These are phyloP conservation scores for Tetragonisca angustula DNA, from an alignment of 2,888 invertebrate species.

Conservation along the genomic window DNA sequence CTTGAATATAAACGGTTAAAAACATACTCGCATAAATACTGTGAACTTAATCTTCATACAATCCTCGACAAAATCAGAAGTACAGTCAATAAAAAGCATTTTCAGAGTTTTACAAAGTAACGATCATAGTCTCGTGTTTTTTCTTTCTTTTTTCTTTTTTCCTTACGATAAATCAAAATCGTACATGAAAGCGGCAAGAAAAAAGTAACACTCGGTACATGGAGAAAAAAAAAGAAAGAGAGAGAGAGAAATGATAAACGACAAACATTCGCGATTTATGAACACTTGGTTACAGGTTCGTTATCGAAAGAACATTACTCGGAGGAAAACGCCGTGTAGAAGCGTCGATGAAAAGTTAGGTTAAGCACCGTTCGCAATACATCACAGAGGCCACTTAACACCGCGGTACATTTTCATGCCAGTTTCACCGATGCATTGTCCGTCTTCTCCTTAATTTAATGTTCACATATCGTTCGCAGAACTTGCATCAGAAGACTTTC, in stretches of 20 bases:
- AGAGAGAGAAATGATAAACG: conserved; percentile 3
- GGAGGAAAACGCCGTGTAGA: conserved; percentile 52
- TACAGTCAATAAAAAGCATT: conserved; percentile 3
- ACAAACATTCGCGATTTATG: conserved; percentile 15
- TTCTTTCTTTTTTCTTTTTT: no score
- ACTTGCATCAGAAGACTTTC: conserved; percentile 18
- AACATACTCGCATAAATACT: conserved; percentile 21
- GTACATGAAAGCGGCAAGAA: conserved; percentile 10
- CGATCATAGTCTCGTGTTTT: conserved; percentile 20
- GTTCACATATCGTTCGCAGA: conserved; percentile 38
- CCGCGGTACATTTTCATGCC: conserved; percentile 51
- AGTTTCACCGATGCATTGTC: conserved; percentile 49
- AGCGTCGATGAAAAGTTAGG: conserved; percentile 66
- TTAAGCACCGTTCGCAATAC: conserved; percentile 62
- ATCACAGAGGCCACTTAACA: conserved; percentile 57
- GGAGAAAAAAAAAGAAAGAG: background rate
- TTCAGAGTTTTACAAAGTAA: conserved; percentile 16
- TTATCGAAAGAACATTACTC: conserved; percentile 43
- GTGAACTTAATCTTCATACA: conserved; percentile 3
- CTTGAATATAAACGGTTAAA: conserved; percentile 25
- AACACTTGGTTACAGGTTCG: conserved; percentile 28
- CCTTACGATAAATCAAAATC: conserved; percentile 21
- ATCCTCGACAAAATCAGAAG: background rate
- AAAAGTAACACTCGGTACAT: background rate
- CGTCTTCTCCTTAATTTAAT: conserved; percentile 9